Evolutionary conservation across 2,113 vertebrate genomes (phyloP).

Genomic region (Xenus cinereus): DNA sequence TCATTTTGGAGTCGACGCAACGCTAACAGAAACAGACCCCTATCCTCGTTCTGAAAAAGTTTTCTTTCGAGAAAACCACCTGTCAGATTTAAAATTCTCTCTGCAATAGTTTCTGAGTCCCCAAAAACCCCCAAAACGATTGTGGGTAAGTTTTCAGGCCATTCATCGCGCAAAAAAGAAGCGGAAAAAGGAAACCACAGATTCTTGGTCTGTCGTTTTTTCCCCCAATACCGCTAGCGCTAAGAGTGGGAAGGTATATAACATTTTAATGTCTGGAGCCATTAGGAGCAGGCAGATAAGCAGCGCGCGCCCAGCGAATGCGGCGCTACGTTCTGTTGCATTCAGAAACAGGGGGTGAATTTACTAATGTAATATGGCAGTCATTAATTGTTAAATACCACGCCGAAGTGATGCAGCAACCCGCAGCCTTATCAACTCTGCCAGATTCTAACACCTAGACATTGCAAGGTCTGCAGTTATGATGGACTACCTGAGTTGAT

Average conservation of each 20-base stretch:
- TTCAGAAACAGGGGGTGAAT: constrained; percentile 53
- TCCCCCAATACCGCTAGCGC: not conserved
- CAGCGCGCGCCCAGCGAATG: constrained; percentile 13
- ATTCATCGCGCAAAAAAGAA: not conserved
- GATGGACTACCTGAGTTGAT: constrained; percentile 92
- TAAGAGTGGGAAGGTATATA: not conserved
- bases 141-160: not conserved
- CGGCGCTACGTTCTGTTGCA: not conserved
- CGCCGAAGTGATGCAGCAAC: constrained; percentile 66
- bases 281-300: constrained; percentile 56
- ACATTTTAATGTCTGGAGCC: constrained; percentile 22
- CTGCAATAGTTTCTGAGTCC: not conserved
- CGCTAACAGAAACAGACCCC: accelerated
- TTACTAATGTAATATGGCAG: constrained; percentile 66
- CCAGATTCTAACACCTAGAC: constrained; percentile 79
- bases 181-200: not conserved
- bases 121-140: not conserved
- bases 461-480: constrained; percentile 77
- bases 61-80: not conserved
- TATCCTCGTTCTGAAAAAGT: not conserved
- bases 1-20: not conserved
- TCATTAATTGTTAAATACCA: constrained; percentile 76
- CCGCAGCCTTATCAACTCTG: constrained; percentile 76
- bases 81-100: not conserved
- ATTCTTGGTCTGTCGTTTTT: not conserved